Conservation (phyloP, 2,113 vertebrate genomes). For the Xenopus tropicalis region UCB_Xtro_10.0 CM004450.2:63894001-63894500, state of each 20-base stretch:
- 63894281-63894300: too few relatives aligned
- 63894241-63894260: not conserved
- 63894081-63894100: not conserved
- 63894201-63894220: conserved; percentile 12
- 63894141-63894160: conserved; percentile 25
- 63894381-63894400: too few relatives aligned
- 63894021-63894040: conserved; percentile 19
- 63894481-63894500: too few relatives aligned
- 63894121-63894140: conserved; percentile 12
- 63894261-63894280: not conserved
- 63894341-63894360: too few relatives aligned
- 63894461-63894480: too few relatives aligned
- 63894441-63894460: too few relatives aligned
- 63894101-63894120: conserved; percentile 4
- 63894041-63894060: conserved; percentile 6
- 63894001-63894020: conserved; percentile 35
- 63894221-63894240: not conserved
- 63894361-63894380: too few relatives aligned
- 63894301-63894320: too few relatives aligned
- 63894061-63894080: conserved; percentile 10
- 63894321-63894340: too few relatives aligned
- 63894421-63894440: too few relatives aligned
- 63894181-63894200: conserved; percentile 11
- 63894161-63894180: conserved; percentile 21
- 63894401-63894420: too few relatives aligned